These are phyloP conservation scores for Dysidea cf. avara DNA, from an alignment of 37 sponge, comb jelly and placozoan genomes.

Conservation along the genomic window DNA sequence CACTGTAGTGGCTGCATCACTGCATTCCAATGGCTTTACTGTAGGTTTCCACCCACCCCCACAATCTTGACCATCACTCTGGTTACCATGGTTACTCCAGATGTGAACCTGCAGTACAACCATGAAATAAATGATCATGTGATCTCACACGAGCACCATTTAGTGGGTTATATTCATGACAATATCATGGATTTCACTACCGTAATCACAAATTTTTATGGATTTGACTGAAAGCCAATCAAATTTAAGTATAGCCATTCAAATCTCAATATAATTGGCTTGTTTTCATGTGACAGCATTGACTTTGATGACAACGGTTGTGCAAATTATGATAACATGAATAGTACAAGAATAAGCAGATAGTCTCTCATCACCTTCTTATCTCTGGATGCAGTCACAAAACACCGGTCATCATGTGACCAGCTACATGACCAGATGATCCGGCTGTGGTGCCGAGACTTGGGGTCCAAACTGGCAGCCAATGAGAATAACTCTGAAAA, in stretches of 20 bases:
- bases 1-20: constrained; percentile 68
- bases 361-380: constrained; percentile 58
- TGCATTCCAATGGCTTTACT: constrained; percentile 21
- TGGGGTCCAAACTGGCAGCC: constrained; percentile 38
- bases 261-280: too few species aligned
- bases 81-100: constrained; percentile 37
- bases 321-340: not conserved
- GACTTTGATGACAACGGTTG: not conserved
- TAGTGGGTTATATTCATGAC: not conserved
- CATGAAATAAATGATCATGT: not conserved
- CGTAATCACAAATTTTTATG: not conserved
- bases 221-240: too few species aligned
- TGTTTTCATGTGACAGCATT: too few species aligned
- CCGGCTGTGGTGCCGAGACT: constrained; percentile 54
- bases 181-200: not conserved
- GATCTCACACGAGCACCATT: not conserved
- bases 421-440: constrained; percentile 92
- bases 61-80: constrained; percentile 28
- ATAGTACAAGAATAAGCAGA: not conserved
- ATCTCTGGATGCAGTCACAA: constrained; percentile 88
- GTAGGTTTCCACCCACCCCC: constrained; percentile 43
- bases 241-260: too few species aligned
- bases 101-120: constrained; percentile 34
- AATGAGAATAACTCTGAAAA: constrained; percentile 32
- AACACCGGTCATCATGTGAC: constrained; percentile 82